These are phyloP conservation scores for Coenonympha glycerion DNA, from an alignment of 2,888 invertebrate species.

Conservation along the genomic window DNA sequence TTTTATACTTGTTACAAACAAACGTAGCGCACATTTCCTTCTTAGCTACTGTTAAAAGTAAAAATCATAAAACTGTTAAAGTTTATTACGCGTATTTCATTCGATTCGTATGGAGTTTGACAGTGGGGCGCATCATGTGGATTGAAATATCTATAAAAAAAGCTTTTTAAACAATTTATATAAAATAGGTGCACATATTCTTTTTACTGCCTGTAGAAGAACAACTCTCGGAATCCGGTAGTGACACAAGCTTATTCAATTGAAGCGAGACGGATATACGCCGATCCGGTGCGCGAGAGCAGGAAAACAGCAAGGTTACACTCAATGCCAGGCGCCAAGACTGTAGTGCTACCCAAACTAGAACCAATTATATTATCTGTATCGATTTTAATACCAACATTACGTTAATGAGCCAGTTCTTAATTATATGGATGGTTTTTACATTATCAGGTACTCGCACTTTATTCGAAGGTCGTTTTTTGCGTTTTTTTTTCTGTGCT, in stretches of 20 bases:
- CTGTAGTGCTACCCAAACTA: constrained; percentile 37
- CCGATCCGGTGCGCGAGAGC: constrained; percentile 37
- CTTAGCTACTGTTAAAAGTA: too few species aligned
- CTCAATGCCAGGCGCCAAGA: constrained; percentile 56
- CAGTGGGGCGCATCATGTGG: too few species aligned
- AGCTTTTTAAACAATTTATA: not conserved
- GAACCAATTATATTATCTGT: constrained; percentile 29
- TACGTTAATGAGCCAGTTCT: constrained; percentile 26
- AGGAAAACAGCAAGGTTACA: constrained; percentile 62
- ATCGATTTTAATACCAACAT: constrained; percentile 25
- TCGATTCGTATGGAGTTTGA: too few species aligned
- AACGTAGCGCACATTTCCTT: too few species aligned
- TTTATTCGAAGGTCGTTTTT: constrained; percentile 24
- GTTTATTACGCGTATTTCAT: too few species aligned
- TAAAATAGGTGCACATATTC: constrained; percentile 4
- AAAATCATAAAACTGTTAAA: not conserved
- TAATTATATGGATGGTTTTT: constrained; percentile 23
- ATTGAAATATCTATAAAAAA: not conserved
- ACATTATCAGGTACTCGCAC: constrained; percentile 17
- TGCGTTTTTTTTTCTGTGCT: constrained; percentile 14
- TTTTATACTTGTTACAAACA: too few species aligned
- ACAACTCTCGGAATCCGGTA: constrained; percentile 60
- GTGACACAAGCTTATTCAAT: constrained; percentile 43
- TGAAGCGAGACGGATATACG: constrained; percentile 43
- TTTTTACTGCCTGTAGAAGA: constrained; percentile 15